Percentiles rank a stretch among this genome's conserved stretches.
Conservation (phyloP, 2,888 invertebrate species). For the Zele albiditarsus region DNA sequence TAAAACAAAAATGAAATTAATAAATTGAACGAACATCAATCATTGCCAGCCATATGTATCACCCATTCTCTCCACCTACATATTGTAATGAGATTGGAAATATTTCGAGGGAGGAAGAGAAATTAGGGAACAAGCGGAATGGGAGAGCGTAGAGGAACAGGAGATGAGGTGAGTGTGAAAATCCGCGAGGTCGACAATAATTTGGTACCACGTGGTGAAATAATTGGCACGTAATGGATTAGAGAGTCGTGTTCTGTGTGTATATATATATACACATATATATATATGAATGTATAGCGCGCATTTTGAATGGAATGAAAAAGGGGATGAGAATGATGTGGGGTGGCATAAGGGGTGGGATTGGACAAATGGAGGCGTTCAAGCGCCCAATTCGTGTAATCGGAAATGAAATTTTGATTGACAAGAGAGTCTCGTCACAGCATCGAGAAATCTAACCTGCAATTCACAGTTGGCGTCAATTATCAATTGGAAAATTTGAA, state of each 20-base stretch:
- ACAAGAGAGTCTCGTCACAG: slow-evolving; percentile 63
- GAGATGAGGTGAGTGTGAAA: slow-evolving; percentile 16
- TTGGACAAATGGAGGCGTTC: slow-evolving; percentile 26
- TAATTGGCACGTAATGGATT: slow-evolving; percentile 58
- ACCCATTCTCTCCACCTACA: background rate
- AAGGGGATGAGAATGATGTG: slow-evolving; percentile 33
- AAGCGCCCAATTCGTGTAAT: slow-evolving; percentile 60
- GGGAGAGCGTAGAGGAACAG: background rate
- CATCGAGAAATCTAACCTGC: slow-evolving; percentile 66
- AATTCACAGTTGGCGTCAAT: slow-evolving; percentile 58
- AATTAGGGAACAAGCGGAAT: slow-evolving; percentile 49
- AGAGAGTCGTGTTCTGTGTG: slow-evolving; percentile 52
- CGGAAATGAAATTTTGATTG: slow-evolving; percentile 70
- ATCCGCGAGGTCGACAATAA: slow-evolving; percentile 34
- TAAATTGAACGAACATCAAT: too few species aligned
- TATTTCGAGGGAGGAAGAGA: background rate
- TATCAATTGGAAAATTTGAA: slow-evolving; percentile 36
- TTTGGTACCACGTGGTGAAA: slow-evolving; percentile 53
- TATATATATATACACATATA: slow-evolving; percentile 31
- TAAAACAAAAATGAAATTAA: too few species aligned
- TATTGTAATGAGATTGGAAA: slow-evolving; percentile 1
- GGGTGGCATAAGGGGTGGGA: slow-evolving; percentile 7
- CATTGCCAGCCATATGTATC: too few species aligned
- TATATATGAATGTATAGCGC: background rate
- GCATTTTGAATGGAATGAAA: slow-evolving; percentile 25